These are phyloP conservation scores for Jaculus jaculus DNA, from an alignment of 2,113 vertebrate species.

Conservation along the genomic window DNA sequence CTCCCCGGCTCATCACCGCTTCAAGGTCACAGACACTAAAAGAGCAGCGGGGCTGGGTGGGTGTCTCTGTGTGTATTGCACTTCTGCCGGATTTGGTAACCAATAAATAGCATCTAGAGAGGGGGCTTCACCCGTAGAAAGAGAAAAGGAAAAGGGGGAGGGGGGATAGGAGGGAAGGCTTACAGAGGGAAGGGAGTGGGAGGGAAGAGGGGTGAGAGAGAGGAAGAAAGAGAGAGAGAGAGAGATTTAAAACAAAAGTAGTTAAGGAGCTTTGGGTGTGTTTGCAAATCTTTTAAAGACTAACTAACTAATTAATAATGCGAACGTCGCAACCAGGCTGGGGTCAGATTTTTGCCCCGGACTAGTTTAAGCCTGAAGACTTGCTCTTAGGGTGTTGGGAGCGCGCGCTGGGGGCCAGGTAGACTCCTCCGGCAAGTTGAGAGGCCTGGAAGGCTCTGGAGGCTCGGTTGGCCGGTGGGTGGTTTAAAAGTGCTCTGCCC, in stretches of 20 bases:
- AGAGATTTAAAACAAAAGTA: conserved; percentile 59
- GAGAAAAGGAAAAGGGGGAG: conserved; percentile 56
- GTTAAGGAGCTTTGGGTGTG: conserved; percentile 82
- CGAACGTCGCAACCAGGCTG: conserved; percentile 78
- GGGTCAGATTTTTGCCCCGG: conserved; percentile 77
- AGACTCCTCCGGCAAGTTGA: too few species aligned
- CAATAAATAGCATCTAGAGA: conserved; percentile 78
- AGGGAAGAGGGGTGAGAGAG: too few species aligned
- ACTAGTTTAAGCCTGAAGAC: conserved; percentile 66
- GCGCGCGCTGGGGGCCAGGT: not conserved
- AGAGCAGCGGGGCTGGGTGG: conserved; percentile 85
- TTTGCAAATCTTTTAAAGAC: conserved; percentile 85
- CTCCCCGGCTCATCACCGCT: conserved; percentile 87
- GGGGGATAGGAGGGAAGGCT: not conserved
- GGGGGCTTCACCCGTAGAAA: conserved; percentile 63
- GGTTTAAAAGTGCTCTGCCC: not conserved
- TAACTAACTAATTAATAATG: conserved; percentile 85
- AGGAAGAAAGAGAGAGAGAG: not conserved
- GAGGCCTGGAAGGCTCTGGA: not conserved
- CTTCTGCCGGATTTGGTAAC: conserved; percentile 84
- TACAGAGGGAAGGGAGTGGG: not conserved
- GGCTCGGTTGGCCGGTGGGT: not conserved
- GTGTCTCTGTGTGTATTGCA: conserved; percentile 77
- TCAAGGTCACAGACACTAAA: conserved; percentile 89
- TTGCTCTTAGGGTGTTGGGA: conserved; percentile 30